phyloP scores from a whole-genome alignment of 2,113 vertebrate genomes.

The Phoenicopterus ruber region DNA sequence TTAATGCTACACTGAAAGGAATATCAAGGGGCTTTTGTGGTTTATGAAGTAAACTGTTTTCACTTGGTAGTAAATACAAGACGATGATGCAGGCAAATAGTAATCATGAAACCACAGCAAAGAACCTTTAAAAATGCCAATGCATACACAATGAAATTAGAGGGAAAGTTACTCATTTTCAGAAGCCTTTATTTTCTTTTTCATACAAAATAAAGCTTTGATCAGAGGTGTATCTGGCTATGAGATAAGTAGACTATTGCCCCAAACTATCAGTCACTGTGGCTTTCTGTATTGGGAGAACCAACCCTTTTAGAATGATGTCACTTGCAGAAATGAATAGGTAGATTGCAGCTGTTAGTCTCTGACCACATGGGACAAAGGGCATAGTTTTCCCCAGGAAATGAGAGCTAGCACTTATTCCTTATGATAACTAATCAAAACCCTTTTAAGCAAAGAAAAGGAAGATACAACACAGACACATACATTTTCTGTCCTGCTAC shows the following conservation, averaged over 20 bases:
- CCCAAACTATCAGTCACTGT: neutral
- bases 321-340: neutral
- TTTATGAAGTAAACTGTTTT: conserved; percentile 65
- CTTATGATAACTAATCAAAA: conserved; percentile 16
- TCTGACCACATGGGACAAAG: neutral
- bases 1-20: conserved; percentile 42
- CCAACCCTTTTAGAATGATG: neutral
- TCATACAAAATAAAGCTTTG: neutral
- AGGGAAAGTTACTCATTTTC: neutral
- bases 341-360: neutral
- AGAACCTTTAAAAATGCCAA: neutral
- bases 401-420: conserved; percentile 11
- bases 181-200: neutral
- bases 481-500: neutral
- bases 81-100: conserved; percentile 30
- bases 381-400: neutral
- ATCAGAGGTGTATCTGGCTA: neutral
- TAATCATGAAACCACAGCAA: conserved; percentile 39
- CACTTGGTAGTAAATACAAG: conserved; percentile 48
- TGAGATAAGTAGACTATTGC: neutral
- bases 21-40: conserved; percentile 58
- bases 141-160: neutral
- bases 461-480: neutral
- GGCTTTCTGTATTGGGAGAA: neutral
- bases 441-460: conserved; percentile 15